Conservation (phyloP, 2,888 invertebrate species). For the Endomychus coccineus region DNA sequence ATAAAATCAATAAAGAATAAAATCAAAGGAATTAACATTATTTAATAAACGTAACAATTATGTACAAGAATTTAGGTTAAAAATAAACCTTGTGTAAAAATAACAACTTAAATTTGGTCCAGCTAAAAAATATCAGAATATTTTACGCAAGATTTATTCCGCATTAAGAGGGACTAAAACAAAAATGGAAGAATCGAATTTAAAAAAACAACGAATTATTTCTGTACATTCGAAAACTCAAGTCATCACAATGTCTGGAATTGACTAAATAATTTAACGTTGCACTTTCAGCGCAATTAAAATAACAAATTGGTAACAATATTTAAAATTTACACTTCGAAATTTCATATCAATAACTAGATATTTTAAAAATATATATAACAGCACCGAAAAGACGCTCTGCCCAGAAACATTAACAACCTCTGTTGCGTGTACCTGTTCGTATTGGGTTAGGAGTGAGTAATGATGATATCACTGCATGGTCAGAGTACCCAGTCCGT, state of each 20-base stretch:
- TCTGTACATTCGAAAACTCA: no score
- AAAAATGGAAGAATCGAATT: no score
- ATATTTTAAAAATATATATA: no score
- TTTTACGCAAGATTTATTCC: neutral
- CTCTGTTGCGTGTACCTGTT: conserved; percentile 28
- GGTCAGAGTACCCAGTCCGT: conserved; percentile 53
- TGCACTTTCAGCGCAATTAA: neutral
- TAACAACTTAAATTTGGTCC: neutral
- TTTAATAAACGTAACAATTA: conserved; percentile 4
- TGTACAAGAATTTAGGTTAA: neutral
- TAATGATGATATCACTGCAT: conserved; percentile 56
- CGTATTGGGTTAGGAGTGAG: no score
- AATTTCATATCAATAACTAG: no score
- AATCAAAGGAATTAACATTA: neutral
- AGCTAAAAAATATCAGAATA: neutral
- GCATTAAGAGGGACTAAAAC: no score
- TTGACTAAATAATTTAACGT: neutral
- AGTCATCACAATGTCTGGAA: neutral
- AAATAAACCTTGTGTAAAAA: conserved; percentile 1
- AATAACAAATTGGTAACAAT: neutral
- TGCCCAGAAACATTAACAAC: conserved; percentile 23
- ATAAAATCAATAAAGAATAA: no score
- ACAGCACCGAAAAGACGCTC: no score
- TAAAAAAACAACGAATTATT: no score
- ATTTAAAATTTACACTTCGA: no score